A percentile compares a stretch with the other conserved stretches of the same genome.
These are phyloP conservation scores for Pterocles gutturalis DNA, from an alignment of 2,113 vertebrate species.

Conservation along the genomic window DNA sequence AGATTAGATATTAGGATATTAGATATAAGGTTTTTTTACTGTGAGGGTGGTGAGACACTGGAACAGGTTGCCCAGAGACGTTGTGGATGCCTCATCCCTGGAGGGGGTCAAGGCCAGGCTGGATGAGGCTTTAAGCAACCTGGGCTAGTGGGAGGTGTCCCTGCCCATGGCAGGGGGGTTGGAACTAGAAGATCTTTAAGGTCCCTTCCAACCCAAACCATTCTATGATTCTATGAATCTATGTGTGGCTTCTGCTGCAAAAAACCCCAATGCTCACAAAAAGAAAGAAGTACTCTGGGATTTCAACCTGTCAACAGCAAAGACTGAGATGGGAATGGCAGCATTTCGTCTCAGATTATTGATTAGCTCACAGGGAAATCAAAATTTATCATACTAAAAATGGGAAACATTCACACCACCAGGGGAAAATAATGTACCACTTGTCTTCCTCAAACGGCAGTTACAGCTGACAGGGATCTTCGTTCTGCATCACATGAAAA, in stretches of 20 bases:
- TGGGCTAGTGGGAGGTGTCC: too few relatives aligned
- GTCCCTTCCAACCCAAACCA: too few relatives aligned
- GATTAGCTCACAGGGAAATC: not conserved
- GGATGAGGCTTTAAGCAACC: too few relatives aligned
- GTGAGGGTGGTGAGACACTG: too few relatives aligned
- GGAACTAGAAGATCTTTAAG: too few relatives aligned
- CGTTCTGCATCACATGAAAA: not conserved
- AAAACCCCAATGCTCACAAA: not conserved
- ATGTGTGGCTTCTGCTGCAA: not conserved
- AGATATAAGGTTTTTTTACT: too few relatives aligned
- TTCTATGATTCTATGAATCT: too few relatives aligned
- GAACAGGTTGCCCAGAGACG: too few relatives aligned
- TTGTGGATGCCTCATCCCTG: too few relatives aligned
- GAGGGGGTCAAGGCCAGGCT: too few relatives aligned
- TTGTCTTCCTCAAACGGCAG: not conserved
- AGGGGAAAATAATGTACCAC: not conserved
- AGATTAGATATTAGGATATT: too few relatives aligned
- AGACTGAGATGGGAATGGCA: not conserved
- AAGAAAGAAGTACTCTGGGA: not conserved
- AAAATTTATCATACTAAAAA: not conserved
- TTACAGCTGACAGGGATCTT: not conserved
- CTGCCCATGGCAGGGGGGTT: too few relatives aligned
- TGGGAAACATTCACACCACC: not conserved
- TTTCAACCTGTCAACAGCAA: not conserved
- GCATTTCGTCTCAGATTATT: not conserved